Conservation (phyloP, 2,113 vertebrate genomes). For the Rutilus rutilus region DNA sequence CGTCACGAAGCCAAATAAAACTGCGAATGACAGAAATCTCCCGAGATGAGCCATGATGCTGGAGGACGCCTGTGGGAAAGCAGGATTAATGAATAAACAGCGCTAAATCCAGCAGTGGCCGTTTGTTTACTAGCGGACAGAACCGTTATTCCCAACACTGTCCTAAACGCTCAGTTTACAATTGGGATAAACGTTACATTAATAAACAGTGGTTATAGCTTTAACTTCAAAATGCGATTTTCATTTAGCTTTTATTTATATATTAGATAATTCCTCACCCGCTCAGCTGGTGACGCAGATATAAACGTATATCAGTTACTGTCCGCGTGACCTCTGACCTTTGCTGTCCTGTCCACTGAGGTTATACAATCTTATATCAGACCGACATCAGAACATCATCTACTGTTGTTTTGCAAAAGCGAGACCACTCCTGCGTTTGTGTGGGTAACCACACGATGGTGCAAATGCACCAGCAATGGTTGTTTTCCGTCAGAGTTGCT, state of each 20-base stretch:
- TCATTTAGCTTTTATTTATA: neutral
- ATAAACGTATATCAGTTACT: neutral
- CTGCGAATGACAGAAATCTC: neutral
- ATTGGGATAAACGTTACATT: neutral
- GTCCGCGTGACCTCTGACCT: neutral
- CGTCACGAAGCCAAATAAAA: slow-evolving; percentile 12
- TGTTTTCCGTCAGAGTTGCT: neutral
- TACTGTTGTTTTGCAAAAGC: neutral
- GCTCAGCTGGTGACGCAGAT: neutral
- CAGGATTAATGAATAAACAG: neutral
- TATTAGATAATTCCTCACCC: neutral
- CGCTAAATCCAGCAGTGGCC: neutral
- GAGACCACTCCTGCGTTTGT: neutral
- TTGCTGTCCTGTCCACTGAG: neutral
- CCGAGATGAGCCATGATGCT: neutral
- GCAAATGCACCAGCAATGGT: neutral
- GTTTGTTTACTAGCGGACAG: no score
- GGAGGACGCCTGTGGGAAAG: neutral
- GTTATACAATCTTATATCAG: neutral
- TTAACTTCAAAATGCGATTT: neutral
- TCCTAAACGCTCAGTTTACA: neutral
- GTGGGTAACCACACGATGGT: neutral
- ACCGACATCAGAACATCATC: neutral
- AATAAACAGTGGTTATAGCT: no score
- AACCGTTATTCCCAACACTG: neutral